These are phyloP conservation scores for Eledona agricola DNA, from an alignment of 2,888 invertebrate species.

Conservation along the genomic window DNA sequence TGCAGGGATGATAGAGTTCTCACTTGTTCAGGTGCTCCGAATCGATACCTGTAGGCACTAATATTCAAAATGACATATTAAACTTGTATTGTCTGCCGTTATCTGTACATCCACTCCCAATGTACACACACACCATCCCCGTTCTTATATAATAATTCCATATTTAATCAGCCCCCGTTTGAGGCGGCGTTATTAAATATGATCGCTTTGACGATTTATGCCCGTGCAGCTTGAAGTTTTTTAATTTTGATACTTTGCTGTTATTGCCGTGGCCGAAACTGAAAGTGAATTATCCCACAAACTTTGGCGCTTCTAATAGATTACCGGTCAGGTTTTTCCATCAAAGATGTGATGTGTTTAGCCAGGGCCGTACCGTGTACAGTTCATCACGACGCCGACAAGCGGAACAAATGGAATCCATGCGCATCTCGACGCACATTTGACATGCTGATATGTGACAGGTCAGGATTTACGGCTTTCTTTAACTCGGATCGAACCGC, in stretches of 20 bases:
- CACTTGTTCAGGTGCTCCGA: no score
- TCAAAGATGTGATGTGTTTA: conserved; percentile 35
- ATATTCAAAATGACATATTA: conserved; percentile 29
- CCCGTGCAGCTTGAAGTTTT: conserved; percentile 40
- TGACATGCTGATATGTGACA: conserved; percentile 53
- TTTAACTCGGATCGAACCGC: conserved; percentile 44
- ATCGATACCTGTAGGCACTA: conserved; percentile 25
- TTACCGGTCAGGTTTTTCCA: conserved; percentile 40
- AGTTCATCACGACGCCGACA: conserved; percentile 56
- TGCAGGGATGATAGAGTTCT: no score
- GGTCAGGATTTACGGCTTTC: conserved; percentile 51
- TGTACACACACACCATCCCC: conserved; percentile 11
- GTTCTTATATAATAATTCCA: conserved; percentile 18
- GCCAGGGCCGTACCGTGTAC: conserved; percentile 33
- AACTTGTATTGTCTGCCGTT: conserved; percentile 31
- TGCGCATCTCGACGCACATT: conserved; percentile 52
- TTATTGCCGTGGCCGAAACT: conserved; percentile 40
- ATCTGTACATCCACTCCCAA: conserved; percentile 20
- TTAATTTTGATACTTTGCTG: conserved; percentile 44
- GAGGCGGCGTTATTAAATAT: conserved; percentile 22
- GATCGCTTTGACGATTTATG: conserved; percentile 30
- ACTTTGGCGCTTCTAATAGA: conserved; percentile 47
- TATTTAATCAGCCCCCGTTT: conserved; percentile 4
- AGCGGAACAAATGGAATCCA: conserved; percentile 59
- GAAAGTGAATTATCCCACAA: conserved; percentile 47